Base-by-base conservation (phyloP, 2,797 vertebrate species). In the Sebastes elongatus region DNA sequence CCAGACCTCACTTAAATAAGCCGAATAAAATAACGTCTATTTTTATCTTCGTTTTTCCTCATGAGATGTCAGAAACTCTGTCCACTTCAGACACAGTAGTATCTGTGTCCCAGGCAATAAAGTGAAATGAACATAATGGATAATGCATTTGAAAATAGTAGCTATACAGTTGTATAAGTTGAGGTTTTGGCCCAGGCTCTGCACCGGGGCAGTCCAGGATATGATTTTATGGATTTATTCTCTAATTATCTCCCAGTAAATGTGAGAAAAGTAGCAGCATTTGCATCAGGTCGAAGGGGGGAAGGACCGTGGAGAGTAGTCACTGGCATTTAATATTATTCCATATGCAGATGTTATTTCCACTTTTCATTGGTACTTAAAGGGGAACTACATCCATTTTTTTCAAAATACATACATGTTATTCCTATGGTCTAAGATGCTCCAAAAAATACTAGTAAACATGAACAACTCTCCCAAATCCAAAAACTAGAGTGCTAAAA, bases 161-260 rank as follows among this genome's bases (percentile, higher is more conserved):
- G 35, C 53, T 60, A 23, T 28, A 35, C 10, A 32, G 23, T 30
- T 32, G 56, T 27, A 35, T 16, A 25, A n/a, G 20, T 30, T 32
- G 46, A 68, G 14, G 16, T 69, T 22, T 46, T 2, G 49, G 4
- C 52, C 18, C 7, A 10, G 25, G 46, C 27, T 73, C 33, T 49
- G 2, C 4, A 11, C 3, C 13, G 52, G 18, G 59, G 3, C 30
- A 27, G 35, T 7, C 2, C 20, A 35, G 68, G n/a, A 52, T 57
- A 7, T 66, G 27, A 61, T 66, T 61, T 67, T 57, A 71, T 71
- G 42, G 32, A 63, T 81, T 66, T 71, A 59, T 72, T 79, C 57
- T 84, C 46, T 62, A 62, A 81, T 84, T 72, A 70, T 57, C 52
- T 75, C 25, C 18, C 28, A 28, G 56, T 67, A 30, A 69, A 84